Evolutionary conservation across 2,888 invertebrate genomes (phyloP).

Genomic region (Actias luna): DNA sequence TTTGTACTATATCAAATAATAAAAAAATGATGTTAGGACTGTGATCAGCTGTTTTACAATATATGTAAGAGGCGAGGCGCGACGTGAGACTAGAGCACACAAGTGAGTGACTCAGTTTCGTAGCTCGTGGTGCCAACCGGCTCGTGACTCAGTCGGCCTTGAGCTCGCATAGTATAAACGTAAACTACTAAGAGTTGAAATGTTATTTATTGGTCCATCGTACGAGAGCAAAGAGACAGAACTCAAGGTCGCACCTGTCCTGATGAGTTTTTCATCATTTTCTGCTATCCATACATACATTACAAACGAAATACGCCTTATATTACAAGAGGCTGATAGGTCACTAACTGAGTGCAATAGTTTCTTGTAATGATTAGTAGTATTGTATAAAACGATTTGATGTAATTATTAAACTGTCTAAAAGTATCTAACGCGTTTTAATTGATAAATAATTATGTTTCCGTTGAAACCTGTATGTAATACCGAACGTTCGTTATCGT

Average conservation of each 20-base stretch:
- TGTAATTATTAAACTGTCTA: background rate
- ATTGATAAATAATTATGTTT: slow-evolving; percentile 29
- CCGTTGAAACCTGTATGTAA: slow-evolving; percentile 51
- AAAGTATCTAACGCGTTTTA: slow-evolving; percentile 8
- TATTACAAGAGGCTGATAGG: background rate
- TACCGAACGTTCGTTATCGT: slow-evolving; percentile 70
- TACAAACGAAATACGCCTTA: background rate
- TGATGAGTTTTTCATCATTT: background rate
- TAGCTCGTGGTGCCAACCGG: slow-evolving; percentile 53
- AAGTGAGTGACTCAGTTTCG: slow-evolving; percentile 56
- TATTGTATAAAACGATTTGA: slow-evolving; percentile 20
- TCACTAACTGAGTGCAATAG: background rate
- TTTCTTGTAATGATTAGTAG: slow-evolving; percentile 3
- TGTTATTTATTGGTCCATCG: slow-evolving; percentile 49
- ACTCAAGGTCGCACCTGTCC: background rate
- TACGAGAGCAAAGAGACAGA: slow-evolving; percentile 1
- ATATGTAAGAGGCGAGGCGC: slow-evolving; percentile 18
- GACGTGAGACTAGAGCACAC: slow-evolving; percentile 40
- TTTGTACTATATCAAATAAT: background rate
- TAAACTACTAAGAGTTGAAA: slow-evolving; percentile 63
- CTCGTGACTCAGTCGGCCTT: slow-evolving; percentile 76
- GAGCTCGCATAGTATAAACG: slow-evolving; percentile 50
- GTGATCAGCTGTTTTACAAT: slow-evolving; percentile 15
- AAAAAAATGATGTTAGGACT: slow-evolving; percentile 6
- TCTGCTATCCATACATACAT: background rate